Percentiles rank a stretch among this genome's conserved stretches.
Evolutionary conservation across 2,888 invertebrate genomes (phyloP).

Genomic region (Brachyptera putata): DNA sequence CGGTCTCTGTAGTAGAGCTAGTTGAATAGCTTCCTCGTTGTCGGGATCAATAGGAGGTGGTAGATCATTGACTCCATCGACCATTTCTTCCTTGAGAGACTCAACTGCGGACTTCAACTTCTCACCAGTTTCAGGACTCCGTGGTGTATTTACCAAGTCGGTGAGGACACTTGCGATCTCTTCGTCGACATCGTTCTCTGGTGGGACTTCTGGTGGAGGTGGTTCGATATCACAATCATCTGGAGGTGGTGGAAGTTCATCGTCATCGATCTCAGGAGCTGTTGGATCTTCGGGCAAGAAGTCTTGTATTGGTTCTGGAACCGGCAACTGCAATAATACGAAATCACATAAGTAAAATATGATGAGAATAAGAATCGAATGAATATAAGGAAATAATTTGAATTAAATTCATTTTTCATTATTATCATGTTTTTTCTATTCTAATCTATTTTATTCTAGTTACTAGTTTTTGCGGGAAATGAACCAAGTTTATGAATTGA

Average conservation of each 20-base stretch:
- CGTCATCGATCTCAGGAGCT: too few species aligned
- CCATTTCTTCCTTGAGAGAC: too few species aligned
- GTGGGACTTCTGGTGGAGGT: slow-evolving; percentile 8
- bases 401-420: too few species aligned
- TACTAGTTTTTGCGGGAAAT: neutral
- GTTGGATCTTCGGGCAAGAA: neutral
- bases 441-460: too few species aligned
- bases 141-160: neutral
- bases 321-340: slow-evolving; percentile 1
- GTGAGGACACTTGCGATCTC: neutral
- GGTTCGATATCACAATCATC: slow-evolving; percentile 14
- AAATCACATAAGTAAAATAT: neutral
- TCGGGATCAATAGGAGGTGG: neutral
- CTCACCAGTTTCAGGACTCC: slow-evolving; percentile 25
- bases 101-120: neutral
- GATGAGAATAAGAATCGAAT: too few species aligned
- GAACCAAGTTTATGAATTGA: too few species aligned
- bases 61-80: neutral
- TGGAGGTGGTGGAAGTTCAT: slow-evolving; percentile 12
- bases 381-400: too few species aligned
- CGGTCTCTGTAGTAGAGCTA: slow-evolving; percentile 30
- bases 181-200: neutral
- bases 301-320: slow-evolving; percentile 12
- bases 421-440: too few species aligned
- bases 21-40: slow-evolving; percentile 4